Conservation (phyloP, 30 jellyfish, hydroid and myxozoan genomes). For the Mastigias papua region DNA sequence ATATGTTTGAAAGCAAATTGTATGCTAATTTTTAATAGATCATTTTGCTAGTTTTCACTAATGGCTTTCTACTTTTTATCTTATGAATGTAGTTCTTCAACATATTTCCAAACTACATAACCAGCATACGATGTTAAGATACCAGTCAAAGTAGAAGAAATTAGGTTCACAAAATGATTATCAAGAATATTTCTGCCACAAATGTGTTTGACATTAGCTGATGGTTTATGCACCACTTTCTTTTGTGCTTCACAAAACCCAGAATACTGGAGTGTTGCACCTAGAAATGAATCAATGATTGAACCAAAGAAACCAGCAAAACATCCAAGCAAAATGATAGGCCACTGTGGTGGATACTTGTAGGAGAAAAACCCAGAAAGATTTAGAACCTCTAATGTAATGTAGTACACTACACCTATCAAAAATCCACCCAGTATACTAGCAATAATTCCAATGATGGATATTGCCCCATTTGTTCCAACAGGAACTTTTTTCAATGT, state of each 20-base stretch:
- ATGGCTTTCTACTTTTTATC: too few species aligned
- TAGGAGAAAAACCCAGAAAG: conserved; percentile 14
- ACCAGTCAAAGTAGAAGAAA: conserved; percentile 80
- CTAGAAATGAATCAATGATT: conserved; percentile 78
- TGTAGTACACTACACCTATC: conserved; percentile 68
- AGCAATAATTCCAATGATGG: conserved; percentile 77
- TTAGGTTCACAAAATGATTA: conserved; percentile 71
- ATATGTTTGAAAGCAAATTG: too few species aligned
- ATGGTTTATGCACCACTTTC: conserved; percentile 79
- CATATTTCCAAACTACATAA: conserved; percentile 59
- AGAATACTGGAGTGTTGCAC: conserved; percentile 90
- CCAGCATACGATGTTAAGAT: conserved; percentile 66
- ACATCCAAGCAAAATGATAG: conserved; percentile 52
- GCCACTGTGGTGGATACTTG: conserved; percentile 89
- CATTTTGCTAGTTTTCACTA: too few species aligned
- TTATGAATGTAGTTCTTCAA: background rate
- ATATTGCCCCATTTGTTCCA: conserved; percentile 92
- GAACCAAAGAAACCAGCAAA: conserved; percentile 90
- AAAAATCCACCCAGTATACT: conserved; percentile 86
- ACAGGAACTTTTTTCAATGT: conserved; percentile 82
- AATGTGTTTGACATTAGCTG: conserved; percentile 58
- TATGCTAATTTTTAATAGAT: too few species aligned
- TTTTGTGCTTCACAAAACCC: conserved; percentile 76
- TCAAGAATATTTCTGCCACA: conserved; percentile 68
- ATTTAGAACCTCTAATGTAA: conserved; percentile 3